phyloP scores from a whole-genome alignment of 2,797 vertebrate species.

The Hoplostethus atlanticus region DNA sequence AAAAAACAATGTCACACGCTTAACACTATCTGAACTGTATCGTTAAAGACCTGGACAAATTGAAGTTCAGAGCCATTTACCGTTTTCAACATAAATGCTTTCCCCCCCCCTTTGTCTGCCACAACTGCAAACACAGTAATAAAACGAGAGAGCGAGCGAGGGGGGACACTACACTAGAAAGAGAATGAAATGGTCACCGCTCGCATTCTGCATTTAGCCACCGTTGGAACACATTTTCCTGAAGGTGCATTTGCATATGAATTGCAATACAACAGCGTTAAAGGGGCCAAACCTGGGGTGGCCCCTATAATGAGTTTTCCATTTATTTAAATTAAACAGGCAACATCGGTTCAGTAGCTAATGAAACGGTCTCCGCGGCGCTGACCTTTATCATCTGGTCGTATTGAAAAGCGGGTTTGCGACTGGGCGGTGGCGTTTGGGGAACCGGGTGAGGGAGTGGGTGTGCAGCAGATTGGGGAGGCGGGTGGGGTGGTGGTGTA shows the following conservation, averaged over 20 bases:
- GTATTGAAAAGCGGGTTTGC: conserved; percentile 23
- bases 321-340: conserved; percentile 74
- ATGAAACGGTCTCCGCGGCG: conserved; percentile 65
- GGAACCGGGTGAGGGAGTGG: too few species aligned
- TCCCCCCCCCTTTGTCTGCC: neutral
- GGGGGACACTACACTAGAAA: neutral
- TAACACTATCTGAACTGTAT: conserved; percentile 18
- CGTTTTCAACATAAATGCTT: conserved; percentile 41
- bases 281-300: conserved; percentile 49
- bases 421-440: neutral
- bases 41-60: conserved; percentile 48
- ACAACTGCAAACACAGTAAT: conserved; percentile 32
- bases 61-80: conserved; percentile 46
- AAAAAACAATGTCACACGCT: conserved; percentile 29
- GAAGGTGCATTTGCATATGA: conserved; percentile 65
- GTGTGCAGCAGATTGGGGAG: neutral
- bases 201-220: conserved; percentile 44
- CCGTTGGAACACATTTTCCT: conserved; percentile 59
- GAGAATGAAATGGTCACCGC: neutral
- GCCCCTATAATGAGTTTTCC: conserved; percentile 67
- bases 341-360: conserved; percentile 68
- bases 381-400: conserved; percentile 64
- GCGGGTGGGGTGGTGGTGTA: conserved; percentile 2
- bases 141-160: neutral
- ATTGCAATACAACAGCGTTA: conserved; percentile 60